Evolutionary conservation across 2,113 vertebrate species (phyloP).

Genomic region (Cercocebus atys): DNA sequence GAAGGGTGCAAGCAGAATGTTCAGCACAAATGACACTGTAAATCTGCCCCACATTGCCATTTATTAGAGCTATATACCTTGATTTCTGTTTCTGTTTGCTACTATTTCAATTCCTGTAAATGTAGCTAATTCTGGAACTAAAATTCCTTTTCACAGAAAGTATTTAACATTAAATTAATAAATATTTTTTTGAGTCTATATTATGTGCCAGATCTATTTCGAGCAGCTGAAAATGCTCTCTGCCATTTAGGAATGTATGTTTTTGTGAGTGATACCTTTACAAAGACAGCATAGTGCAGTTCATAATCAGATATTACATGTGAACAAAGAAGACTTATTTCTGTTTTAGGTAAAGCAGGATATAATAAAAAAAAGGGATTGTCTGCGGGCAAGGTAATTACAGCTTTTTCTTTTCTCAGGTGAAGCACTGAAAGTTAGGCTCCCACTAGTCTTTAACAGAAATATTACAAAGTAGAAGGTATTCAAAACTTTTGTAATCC

Average conservation of each 20-base stretch:
- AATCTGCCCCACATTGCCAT: not conserved
- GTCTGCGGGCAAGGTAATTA: not conserved
- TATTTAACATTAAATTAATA: not conserved
- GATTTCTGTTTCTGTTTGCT: not conserved
- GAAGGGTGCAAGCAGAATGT: not conserved
- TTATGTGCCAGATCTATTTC: not conserved
- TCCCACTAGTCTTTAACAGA: not conserved
- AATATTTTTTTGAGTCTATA: not conserved
- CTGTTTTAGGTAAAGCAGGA: not conserved
- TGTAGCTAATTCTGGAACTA: not conserved
- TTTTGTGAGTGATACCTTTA: not conserved
- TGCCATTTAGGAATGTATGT: not conserved
- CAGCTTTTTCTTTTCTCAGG: not conserved
- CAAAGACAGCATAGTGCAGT: not conserved
- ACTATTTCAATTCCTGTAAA: not conserved
- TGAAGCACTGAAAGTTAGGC: not conserved
- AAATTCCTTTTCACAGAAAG: not conserved
- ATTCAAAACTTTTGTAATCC: not conserved
- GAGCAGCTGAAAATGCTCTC: not conserved
- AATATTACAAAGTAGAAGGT: not conserved
- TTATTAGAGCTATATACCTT: not conserved
- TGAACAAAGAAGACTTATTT: not conserved
- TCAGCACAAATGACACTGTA: not conserved
- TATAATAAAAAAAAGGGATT: not conserved
- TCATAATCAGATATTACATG: not conserved